These are phyloP conservation scores for Drosophila albomicans DNA, from an alignment of 1,140 invertebrate genomes.

Conservation along the genomic window DNA sequence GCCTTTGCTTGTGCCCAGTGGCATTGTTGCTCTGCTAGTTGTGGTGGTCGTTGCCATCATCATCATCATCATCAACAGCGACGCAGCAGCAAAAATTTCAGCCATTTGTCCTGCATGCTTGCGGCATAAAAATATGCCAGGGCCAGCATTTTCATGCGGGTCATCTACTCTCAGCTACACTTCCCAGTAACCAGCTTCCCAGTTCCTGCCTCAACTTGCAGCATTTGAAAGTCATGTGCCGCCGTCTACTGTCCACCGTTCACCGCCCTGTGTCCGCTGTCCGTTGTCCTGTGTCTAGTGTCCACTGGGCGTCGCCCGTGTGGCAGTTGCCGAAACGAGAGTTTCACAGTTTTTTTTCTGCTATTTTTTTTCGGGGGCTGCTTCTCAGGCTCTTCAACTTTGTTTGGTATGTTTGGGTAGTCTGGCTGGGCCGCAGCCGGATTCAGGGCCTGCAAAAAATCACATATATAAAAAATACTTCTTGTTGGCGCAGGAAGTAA, in stretches of 20 bases:
- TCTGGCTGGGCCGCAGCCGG: constrained; percentile 30
- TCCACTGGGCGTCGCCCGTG: constrained; percentile 31
- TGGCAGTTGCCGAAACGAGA: constrained; percentile 45
- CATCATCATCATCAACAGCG: constrained; percentile 62
- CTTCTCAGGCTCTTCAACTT: constrained; percentile 58
- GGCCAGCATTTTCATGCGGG: constrained; percentile 83
- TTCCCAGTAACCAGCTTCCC: constrained; percentile 29
- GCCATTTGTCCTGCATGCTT: constrained; percentile 83
- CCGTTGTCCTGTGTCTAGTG: constrained; percentile 29
- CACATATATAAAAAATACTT: constrained; percentile 64
- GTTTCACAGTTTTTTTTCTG: constrained; percentile 34
- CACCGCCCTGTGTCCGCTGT: background rate
- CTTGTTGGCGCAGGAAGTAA: constrained; percentile 49
- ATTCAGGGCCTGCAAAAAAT: constrained; percentile 63
- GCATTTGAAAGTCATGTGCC: constrained; percentile 72
- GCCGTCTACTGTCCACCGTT: constrained; percentile 23
- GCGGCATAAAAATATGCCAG: constrained; percentile 83
- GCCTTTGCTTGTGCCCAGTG: constrained; percentile 30
- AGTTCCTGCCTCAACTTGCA: constrained; percentile 36
- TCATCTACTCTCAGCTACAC: constrained; percentile 66
- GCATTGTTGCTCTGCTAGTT: constrained; percentile 44
- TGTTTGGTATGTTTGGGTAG: constrained; percentile 54
- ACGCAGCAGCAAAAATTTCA: constrained; percentile 79
- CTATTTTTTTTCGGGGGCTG: constrained; percentile 27
- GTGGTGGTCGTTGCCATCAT: constrained; percentile 51